phyloP scores from a whole-genome alignment of 2,888 invertebrate species.

The Tetragonisca angustula region DNA sequence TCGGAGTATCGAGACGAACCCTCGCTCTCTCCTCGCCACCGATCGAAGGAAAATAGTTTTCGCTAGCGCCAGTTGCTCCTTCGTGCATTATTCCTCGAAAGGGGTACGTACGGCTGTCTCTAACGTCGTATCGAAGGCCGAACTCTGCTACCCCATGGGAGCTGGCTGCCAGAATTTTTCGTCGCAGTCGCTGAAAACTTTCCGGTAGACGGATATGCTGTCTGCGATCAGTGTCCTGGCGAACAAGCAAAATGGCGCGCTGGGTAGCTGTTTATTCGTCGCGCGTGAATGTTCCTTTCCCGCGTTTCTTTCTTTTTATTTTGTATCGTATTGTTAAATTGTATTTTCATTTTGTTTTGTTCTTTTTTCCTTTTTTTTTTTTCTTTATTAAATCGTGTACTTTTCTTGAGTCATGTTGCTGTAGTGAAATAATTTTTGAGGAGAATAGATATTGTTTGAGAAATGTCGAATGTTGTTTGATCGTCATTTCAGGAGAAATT shows the following conservation, averaged over 20 bases:
- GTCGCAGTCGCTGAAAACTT: background rate
- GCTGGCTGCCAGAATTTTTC: background rate
- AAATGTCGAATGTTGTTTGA: too few relatives aligned
- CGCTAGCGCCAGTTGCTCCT: background rate
- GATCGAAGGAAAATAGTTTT: constrained; percentile 34
- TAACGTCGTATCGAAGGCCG: background rate
- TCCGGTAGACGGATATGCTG: background rate
- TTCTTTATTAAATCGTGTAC: too few relatives aligned
- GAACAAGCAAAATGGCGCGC: background rate
- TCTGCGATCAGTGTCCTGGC: background rate
- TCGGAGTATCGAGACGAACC: constrained; percentile 40
- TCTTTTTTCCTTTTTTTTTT: too few relatives aligned
- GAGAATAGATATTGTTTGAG: too few relatives aligned
- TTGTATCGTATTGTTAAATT: background rate
- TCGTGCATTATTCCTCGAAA: constrained; percentile 22
- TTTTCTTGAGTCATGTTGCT: too few relatives aligned
- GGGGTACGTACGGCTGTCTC: too few relatives aligned
- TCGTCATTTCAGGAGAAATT: too few relatives aligned
- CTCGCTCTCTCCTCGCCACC: background rate
- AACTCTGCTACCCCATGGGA: constrained; percentile 1
- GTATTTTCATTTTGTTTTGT: too few relatives aligned
- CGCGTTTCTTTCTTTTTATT: background rate
- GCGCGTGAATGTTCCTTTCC: too few relatives aligned
- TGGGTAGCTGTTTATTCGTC: background rate
- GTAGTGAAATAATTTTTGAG: too few relatives aligned